Evolutionary conservation across 2,797 vertebrate genomes (phyloP), one percentile per base, ranked within the genome.

Genomic region (Scolopax bukidnonensis): DNA sequence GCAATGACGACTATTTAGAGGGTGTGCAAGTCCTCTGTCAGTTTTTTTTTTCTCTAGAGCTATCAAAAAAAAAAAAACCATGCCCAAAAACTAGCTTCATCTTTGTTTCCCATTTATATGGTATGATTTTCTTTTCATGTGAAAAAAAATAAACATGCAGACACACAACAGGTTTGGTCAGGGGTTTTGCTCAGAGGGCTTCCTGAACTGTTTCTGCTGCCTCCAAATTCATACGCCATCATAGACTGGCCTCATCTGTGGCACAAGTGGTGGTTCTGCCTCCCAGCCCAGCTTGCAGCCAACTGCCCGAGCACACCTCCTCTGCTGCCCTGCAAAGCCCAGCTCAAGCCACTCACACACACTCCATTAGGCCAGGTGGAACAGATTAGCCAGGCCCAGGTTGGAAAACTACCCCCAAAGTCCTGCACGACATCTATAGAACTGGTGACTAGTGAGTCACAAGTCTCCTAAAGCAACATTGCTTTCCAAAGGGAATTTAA

Each of bases 231-330:
- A 54, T 4, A 10, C 23, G 16, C n/a, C 51, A 25, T 11, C 40
- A 43, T 5, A 6, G 17, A 48, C 24, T 18, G 48, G 43, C 32
- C 16, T 67, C 56, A 21, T 23, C 53, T 59, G 8, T 10, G 16
- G 6, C 53, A 70, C 25, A 47, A 41, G n/a, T 77, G 24, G 51
- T 18, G 60, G 13, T 4, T 77, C 75, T 78, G n/a, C 38, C 38
- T 54, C 13, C 0, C 27, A 70, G 28, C 17, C 61, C 33, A 9
- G 14, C 33, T 10, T 59, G 15, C 18, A 12, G 32, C 25, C 0
- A 0, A 16, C 38, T 23, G 15, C 56, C 56, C 23, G 28, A 40
- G 30, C 1, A 1, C 56, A 43, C 5, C 54, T 65, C 17, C 11
- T 40, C 70, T 20, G 40, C 30, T 48, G 54, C 18, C 5, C 20